These are phyloP conservation scores for Gymnoscopelus braueri DNA, from an alignment of 2,797 vertebrate genomes.

Conservation along the genomic window DNA sequence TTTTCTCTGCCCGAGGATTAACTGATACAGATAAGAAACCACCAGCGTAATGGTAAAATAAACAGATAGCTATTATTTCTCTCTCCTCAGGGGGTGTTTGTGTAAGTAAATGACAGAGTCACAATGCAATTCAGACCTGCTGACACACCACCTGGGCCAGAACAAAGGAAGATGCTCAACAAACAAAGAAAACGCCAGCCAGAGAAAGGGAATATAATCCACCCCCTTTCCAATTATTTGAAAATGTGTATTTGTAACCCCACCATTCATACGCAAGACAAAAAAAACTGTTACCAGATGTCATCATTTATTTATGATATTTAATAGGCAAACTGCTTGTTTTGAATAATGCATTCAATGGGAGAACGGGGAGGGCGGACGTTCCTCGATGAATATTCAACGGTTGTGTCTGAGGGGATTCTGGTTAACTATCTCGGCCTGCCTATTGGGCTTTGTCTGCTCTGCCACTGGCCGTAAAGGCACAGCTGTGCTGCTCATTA, in stretches of 20 bases:
- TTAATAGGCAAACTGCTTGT: slow-evolving; percentile 78
- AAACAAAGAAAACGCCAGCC: slow-evolving; percentile 58
- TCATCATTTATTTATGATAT: slow-evolving; percentile 82
- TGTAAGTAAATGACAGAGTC: slow-evolving; percentile 41
- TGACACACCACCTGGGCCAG: slow-evolving; percentile 37
- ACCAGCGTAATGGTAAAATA: slow-evolving; percentile 48
- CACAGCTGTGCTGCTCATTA: slow-evolving; percentile 71
- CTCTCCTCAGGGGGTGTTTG: slow-evolving; percentile 35
- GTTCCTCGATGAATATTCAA: slow-evolving; percentile 81
- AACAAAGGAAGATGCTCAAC: slow-evolving; percentile 59
- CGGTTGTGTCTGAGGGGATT: slow-evolving; percentile 64
- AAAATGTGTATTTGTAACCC: slow-evolving; percentile 33
- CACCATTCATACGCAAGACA: slow-evolving; percentile 74
- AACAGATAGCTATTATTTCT: slow-evolving; percentile 49
- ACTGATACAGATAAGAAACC: slow-evolving; percentile 33
- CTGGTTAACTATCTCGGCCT: slow-evolving; percentile 64
- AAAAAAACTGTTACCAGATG: slow-evolving; percentile 78
- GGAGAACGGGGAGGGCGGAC: slow-evolving; percentile 45
- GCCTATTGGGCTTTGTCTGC: slow-evolving; percentile 69
- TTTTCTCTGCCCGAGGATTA: slow-evolving; percentile 48
- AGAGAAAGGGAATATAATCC: slow-evolving; percentile 30
- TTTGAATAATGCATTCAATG: slow-evolving; percentile 83
- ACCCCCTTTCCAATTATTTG: slow-evolving; percentile 42
- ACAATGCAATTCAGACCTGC: slow-evolving; percentile 39
- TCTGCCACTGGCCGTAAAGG: slow-evolving; percentile 58